phyloP scores from a whole-genome alignment of 2,113 vertebrate species.

The Elaphurus davidianus region DNA sequence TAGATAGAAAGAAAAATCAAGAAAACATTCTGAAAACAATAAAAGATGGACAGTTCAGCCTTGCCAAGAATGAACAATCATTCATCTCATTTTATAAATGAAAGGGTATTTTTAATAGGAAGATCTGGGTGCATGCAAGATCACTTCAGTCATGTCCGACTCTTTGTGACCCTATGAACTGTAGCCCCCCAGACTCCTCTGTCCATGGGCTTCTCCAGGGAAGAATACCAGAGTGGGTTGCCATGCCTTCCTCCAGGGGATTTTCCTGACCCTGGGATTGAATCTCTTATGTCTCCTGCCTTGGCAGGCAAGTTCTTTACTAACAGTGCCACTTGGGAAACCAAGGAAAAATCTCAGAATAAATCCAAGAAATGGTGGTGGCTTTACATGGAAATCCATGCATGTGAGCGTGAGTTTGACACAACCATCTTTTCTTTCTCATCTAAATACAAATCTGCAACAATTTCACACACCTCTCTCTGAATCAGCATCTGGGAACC shows the following conservation, averaged over 20 bases:
- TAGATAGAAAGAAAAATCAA: not conserved
- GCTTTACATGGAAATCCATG: not conserved
- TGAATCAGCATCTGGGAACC: not conserved
- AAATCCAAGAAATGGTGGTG: not conserved
- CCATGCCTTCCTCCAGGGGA: not conserved
- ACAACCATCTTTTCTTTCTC: not conserved
- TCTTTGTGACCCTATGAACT: not conserved
- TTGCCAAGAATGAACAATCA: constrained; percentile 11
- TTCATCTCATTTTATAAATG: not conserved
- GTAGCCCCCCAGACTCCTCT: not conserved
- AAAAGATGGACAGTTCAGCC: not conserved
- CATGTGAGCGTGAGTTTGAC: not conserved
- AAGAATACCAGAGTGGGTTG: not conserved
- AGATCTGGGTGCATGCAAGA: not conserved
- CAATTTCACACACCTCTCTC: not conserved
- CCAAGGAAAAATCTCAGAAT: not conserved
- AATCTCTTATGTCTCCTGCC: not conserved
- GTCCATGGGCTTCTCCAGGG: not conserved
- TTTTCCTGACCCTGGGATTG: not conserved
- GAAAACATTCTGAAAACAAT: not conserved
- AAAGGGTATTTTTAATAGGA: not conserved
- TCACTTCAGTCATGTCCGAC: not conserved
- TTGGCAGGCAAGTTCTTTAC: not conserved
- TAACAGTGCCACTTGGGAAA: not conserved
- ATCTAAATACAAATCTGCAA: not conserved